phyloP scores from a whole-genome alignment of 2,888 invertebrate species.

The Eupithecia subfuscata region DNA sequence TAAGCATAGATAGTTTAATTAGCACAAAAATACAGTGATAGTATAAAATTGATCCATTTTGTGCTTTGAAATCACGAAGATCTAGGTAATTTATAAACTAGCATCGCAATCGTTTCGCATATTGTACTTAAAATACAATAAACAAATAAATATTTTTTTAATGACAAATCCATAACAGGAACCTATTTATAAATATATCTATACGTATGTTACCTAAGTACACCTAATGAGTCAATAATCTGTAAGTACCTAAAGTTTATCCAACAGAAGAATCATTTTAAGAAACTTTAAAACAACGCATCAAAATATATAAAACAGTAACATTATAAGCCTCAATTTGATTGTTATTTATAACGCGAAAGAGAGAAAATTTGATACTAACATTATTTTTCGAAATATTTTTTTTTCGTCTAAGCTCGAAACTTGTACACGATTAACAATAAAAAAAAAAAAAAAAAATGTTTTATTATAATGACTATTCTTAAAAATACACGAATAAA shows the following conservation, averaged over 20 bases:
- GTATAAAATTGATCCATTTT: conserved; percentile 62
- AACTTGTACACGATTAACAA: conserved; percentile 58
- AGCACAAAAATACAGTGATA: conserved; percentile 56
- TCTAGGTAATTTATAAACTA: conserved; percentile 21
- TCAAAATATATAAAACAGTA: conserved; percentile 9
- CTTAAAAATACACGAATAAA: conserved; percentile 18
- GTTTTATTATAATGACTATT: conserved; percentile 25
- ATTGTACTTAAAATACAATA: conserved; percentile 52
- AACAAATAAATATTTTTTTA: conserved; percentile 51
- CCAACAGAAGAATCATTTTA: background rate
- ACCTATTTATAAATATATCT: conserved; percentile 56
- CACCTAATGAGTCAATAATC: background rate
- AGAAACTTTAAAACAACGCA: no score
- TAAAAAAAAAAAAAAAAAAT: conserved; percentile 33
- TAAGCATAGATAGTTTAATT: conserved; percentile 44
- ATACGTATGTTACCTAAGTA: conserved; percentile 19
- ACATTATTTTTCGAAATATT: conserved; percentile 47
- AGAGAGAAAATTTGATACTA: conserved; percentile 6
- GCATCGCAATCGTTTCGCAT: conserved; percentile 25
- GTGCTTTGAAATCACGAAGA: conserved; percentile 64
- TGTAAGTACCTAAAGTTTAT: background rate
- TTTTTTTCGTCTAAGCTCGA: conserved; percentile 64
- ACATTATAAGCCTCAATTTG: conserved; percentile 3
- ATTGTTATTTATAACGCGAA: background rate
- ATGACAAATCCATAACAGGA: conserved; percentile 77